Percentiles rank a stretch among this genome's conserved stretches.
phyloP scores from a whole-genome alignment of 2,888 invertebrate species.

The Sinohyriopsis cumingii region DNA sequence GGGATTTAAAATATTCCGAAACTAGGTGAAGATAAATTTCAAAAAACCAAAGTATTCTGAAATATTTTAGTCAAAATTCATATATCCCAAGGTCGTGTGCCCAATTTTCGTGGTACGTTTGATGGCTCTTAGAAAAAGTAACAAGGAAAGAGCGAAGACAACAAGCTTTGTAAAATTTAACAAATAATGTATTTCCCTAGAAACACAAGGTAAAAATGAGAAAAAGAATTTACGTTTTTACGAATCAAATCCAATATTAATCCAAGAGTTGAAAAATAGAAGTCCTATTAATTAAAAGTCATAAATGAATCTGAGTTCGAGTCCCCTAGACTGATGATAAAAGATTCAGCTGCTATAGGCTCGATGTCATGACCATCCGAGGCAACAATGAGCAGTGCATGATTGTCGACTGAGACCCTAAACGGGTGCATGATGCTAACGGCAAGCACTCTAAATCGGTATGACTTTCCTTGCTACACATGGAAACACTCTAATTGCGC shows the following conservation, averaged over 20 bases:
- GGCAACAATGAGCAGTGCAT: constrained; percentile 46
- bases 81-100: no score
- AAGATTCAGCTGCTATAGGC: constrained; percentile 35
- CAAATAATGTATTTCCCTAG: constrained; percentile 42
- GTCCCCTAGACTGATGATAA: constrained; percentile 58
- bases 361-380: constrained; percentile 48
- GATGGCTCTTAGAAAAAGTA: constrained; percentile 36
- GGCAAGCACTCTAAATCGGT: constrained; percentile 53
- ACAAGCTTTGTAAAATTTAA: no score
- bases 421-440: constrained; percentile 44
- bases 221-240: constrained; percentile 4
- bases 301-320: no score
- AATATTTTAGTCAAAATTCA: no score
- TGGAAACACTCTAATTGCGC: constrained; percentile 34
- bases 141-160: no score
- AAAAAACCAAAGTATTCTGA: no score
- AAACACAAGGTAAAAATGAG: constrained; percentile 52
- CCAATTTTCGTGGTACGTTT: constrained; percentile 30
- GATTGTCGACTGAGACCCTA: constrained; percentile 51
- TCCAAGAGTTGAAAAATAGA: constrained; percentile 33
- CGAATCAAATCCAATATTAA: constrained; percentile 22
- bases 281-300: no score
- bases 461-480: constrained; percentile 23
- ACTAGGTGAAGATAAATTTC: no score
- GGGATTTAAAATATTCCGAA: no score